Evolutionary conservation across 2,888 invertebrate species (phyloP).

Genomic region (Cataglyphis livida): DNA sequence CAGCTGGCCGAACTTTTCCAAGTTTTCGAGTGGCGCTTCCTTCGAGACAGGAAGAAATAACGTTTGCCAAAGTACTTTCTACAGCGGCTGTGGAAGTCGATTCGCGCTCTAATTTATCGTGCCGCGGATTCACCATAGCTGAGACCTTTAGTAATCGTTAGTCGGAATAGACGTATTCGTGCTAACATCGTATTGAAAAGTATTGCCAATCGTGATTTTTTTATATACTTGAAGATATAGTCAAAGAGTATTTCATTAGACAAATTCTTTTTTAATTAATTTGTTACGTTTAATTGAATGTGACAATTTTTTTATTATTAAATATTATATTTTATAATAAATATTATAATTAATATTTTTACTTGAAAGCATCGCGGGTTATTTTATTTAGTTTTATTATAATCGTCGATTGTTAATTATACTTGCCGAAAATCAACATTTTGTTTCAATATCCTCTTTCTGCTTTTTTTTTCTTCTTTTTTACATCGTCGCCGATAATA

Average conservation of each 20-base stretch:
- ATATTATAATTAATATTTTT: background rate
- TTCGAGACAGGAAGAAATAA: slow-evolving; percentile 62
- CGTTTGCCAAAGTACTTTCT: slow-evolving; percentile 65
- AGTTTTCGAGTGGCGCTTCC: slow-evolving; percentile 60
- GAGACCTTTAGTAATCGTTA: slow-evolving; percentile 56
- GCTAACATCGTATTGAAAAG: background rate
- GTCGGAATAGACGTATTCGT: slow-evolving; percentile 25
- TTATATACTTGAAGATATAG: background rate
- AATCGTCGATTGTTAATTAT: background rate
- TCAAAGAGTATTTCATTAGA: background rate
- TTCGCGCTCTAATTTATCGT: slow-evolving; percentile 60
- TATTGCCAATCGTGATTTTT: background rate
- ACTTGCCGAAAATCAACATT: slow-evolving; percentile 7
- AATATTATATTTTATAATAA: no score
- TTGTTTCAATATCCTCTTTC: background rate
- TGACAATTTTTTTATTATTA: background rate
- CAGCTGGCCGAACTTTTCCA: slow-evolving; percentile 64
- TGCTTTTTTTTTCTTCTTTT: background rate
- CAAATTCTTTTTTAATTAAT: background rate
- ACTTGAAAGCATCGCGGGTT: background rate
- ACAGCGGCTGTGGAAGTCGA: slow-evolving; percentile 56
- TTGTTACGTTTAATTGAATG: background rate
- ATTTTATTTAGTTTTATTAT: background rate
- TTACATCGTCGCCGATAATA: background rate
- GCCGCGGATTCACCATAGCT: slow-evolving; percentile 47